Evolutionary conservation across 1,140 invertebrate genomes (phyloP).

Genomic region (Stegodyphus dumicola): DNA sequence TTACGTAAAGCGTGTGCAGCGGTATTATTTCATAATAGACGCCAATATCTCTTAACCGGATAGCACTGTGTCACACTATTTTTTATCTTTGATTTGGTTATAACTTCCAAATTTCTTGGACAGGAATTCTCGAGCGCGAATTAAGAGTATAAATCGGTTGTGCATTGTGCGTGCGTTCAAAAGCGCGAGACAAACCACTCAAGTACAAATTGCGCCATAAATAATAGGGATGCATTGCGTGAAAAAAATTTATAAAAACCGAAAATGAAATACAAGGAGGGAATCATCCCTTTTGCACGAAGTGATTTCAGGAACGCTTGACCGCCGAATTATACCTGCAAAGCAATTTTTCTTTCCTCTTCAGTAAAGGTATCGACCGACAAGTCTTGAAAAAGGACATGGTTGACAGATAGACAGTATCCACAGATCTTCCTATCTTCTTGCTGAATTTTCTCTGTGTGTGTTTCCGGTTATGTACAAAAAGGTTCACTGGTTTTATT

Average conservation of each 20-base stretch:
- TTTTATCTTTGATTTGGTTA: too few relatives aligned
- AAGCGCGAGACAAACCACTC: too few relatives aligned
- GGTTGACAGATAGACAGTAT: constrained; percentile 1
- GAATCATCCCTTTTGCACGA: background rate
- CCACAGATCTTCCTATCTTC: background rate
- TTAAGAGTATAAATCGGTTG: too few relatives aligned
- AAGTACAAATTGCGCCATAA: background rate
- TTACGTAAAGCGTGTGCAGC: too few relatives aligned
- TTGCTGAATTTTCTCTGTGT: background rate
- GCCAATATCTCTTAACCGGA: too few relatives aligned
- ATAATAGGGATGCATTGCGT: background rate
- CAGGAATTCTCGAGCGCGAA: too few relatives aligned
- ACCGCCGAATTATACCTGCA: background rate
- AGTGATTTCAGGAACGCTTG: background rate
- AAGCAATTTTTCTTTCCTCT: background rate
- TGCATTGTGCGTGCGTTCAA: too few relatives aligned
- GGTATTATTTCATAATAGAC: too few relatives aligned
- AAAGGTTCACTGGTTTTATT: constrained; percentile 5
- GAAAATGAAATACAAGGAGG: background rate
- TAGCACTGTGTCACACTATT: too few relatives aligned
- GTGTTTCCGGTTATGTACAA: background rate
- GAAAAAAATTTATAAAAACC: background rate
- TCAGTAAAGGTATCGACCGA: background rate
- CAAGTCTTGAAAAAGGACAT: background rate
- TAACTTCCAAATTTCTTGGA: too few relatives aligned